These are phyloP conservation scores for Paramormyrops kingsleyae DNA, from an alignment of 2,113 vertebrate species.

Conservation along the genomic window DNA sequence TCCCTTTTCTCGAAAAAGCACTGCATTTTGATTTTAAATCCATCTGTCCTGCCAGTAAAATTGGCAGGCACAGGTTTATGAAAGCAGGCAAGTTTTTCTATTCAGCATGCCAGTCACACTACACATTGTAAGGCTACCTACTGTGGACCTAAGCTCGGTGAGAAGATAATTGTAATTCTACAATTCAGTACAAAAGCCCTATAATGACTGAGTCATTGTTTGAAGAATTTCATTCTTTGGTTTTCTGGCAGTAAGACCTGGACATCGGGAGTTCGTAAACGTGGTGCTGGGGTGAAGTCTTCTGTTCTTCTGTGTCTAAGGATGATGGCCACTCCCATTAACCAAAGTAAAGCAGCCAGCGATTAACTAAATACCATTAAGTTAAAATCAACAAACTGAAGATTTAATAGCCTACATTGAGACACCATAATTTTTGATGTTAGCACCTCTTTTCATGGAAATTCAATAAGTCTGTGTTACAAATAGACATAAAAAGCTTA, in stretches of 20 bases:
- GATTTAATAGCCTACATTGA: background rate
- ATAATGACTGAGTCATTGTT: background rate
- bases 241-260: background rate
- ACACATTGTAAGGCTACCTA: background rate
- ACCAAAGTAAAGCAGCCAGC: background rate
- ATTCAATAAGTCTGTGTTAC: background rate
- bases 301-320: background rate
- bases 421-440: background rate
- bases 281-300: background rate
- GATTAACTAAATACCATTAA: background rate
- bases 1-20: background rate
- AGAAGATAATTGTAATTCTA: background rate
- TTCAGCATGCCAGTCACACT: background rate
- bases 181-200: background rate
- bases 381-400: background rate
- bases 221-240: background rate
- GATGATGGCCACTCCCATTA: background rate
- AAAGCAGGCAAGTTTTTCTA: background rate
- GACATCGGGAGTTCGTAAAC: background rate
- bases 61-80: background rate
- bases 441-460: background rate
- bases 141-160: background rate
- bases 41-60: background rate
- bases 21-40: background rate
- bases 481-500: background rate